Base-by-base conservation (phyloP, 2,797 vertebrate species). In the Chrysolophus pictus region DNA sequence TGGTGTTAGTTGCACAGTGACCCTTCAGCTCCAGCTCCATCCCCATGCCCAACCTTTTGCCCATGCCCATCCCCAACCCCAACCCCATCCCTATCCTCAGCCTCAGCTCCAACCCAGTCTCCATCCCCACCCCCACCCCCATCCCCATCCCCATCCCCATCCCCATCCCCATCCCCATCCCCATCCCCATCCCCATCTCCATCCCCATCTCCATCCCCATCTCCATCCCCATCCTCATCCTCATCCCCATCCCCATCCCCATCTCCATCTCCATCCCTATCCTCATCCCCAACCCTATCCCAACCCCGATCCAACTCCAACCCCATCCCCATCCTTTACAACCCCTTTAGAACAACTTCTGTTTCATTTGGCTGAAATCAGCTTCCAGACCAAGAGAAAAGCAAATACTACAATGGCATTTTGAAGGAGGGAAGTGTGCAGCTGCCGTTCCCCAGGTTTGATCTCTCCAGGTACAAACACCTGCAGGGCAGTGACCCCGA, bases 331-430 rank as follows among this genome's bases (percentile, higher is more conserved):
- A 56, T 29, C 51, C 51, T 53, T 53, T 16, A 29, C 2, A 46
- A 35, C 51, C 3, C 29, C 31, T 3, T 5, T 11, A 0, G 3
- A 31, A 18, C 7, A 10, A 62, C 37, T n/a, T 5, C 46, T n/a
- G 4, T 0, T 46, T 14, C 29, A 72, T 24, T 42, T 2, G 8
- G 10, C 49, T 58, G 4, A 16, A 49, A 44, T 2, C 1, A 1
- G 7, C 11, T 53, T 6, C 6, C 13, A 53, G 51, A 90, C 5
- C 4, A 0, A 0, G 63, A 18, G 5, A 6, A 67, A 75, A 39
- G 17, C 51, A 8, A n/a, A 67, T 65, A 33, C 8, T 0, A 15
- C 10, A 65, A 35, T 59, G 14, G 47, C 55, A 10, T 64, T 31
- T 42, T 31, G 29, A 19, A 65, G 47, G 63, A 87, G 41, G 41